A percentile compares a stretch with the other conserved stretches of the same genome.
phyloP scores from a whole-genome alignment of 1,140 invertebrate genomes.

The Stratiolaelaps scimitus region DNA sequence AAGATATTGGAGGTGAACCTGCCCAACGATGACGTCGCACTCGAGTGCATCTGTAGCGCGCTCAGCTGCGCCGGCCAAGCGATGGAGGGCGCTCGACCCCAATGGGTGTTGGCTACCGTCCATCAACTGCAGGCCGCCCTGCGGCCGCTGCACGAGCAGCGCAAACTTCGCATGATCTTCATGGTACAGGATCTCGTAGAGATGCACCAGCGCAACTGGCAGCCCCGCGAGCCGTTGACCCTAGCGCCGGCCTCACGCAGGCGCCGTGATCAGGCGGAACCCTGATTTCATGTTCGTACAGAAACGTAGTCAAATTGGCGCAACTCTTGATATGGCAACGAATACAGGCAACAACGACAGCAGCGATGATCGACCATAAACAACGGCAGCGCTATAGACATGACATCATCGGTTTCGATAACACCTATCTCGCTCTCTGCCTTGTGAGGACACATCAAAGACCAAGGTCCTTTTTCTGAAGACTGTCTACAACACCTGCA shows the following conservation, averaged over 20 bases:
- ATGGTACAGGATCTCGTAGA: slow-evolving; percentile 25
- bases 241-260: background rate
- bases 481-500: no score
- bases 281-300: background rate
- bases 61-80: slow-evolving; percentile 9
- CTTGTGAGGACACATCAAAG: no score
- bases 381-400: no score
- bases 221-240: background rate
- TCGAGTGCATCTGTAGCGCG: slow-evolving; percentile 18
- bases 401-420: no score
- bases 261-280: slow-evolving; percentile 16
- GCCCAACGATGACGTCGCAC: slow-evolving; percentile 6
- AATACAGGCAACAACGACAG: no score
- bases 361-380: no score
- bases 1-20: background rate
- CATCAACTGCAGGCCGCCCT: slow-evolving; percentile 12
- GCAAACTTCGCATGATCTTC: slow-evolving; percentile 19
- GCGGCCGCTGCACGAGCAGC: background rate
- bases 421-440: no score
- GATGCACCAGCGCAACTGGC: slow-evolving; percentile 28
- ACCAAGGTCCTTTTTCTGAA: no score
- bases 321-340: no score
- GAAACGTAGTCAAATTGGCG: no score
- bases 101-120: slow-evolving; percentile 1
- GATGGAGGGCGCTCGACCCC: background rate